These are phyloP conservation scores for Apodemia hepburni DNA, from an alignment of 2,888 invertebrate species.

Conservation along the genomic window DNA sequence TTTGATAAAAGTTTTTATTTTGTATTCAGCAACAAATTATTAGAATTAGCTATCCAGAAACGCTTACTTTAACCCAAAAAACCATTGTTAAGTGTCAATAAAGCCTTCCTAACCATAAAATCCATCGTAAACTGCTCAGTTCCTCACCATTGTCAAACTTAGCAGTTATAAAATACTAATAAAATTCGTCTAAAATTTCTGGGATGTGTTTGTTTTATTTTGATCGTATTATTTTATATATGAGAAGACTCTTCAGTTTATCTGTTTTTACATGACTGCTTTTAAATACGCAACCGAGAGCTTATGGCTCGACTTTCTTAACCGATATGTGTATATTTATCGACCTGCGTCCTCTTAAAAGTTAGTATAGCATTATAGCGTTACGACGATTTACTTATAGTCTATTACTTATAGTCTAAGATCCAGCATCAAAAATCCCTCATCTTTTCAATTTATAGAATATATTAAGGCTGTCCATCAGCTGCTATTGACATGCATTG, in stretches of 20 bases:
- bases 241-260: slow-evolving; percentile 11
- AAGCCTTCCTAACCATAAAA: slow-evolving; percentile 20
- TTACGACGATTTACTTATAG: too few relatives aligned
- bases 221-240: slow-evolving; percentile 13
- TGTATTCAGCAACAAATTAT: neutral
- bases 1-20: neutral
- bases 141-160: slow-evolving; percentile 16
- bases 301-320: too few relatives aligned
- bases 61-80: slow-evolving; percentile 7
- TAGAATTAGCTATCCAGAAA: neutral
- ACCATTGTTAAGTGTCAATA: slow-evolving; percentile 14
- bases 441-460: too few relatives aligned
- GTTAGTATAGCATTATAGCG: too few relatives aligned
- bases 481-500: too few relatives aligned
- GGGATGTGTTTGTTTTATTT: slow-evolving; percentile 17
- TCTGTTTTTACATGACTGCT: slow-evolving; percentile 14
- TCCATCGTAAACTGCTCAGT: slow-evolving; percentile 17
- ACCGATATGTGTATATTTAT: too few relatives aligned
- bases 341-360: too few relatives aligned
- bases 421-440: too few relatives aligned
- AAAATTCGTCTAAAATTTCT: slow-evolving; percentile 18
- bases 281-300: neutral
- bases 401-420: too few relatives aligned
- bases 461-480: too few relatives aligned
- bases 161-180: slow-evolving; percentile 18